Evolutionary conservation across 1,140 invertebrate species (phyloP), one percentile per base, ranked within the genome.

Genomic region (Heliconius hewitsoni): DNA sequence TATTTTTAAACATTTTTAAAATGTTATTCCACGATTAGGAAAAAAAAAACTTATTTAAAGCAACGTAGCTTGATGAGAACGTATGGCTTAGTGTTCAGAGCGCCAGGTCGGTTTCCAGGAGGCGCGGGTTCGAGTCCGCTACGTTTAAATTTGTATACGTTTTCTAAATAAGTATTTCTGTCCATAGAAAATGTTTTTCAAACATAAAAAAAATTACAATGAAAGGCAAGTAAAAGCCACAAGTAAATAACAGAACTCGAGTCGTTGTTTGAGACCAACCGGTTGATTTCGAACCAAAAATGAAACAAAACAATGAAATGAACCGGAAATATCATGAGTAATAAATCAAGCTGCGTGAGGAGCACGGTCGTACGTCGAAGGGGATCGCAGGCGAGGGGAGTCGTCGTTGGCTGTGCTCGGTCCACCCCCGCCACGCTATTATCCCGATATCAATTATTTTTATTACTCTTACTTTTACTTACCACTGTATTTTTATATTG

Each of bases 321-420:
- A 74, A 74, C 77, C 77, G 77, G 77, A 79, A 79, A 79, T 50
- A 79, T 79, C 77, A 74, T 70, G 77, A 79, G 77, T 79, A 73
- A 79, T 79, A 79, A 79, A 79, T 77, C 70, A 66, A 50, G 70
- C 70, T 70, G 50, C 76, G 66, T 55, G 70, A 77, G 76, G 76
- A 77, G 72, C 70, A 77, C 66, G 76, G 75, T 72, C 76, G 71
- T 71, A 72, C 52, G 76, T 55, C 76, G 76, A 72, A 72, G 76
- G 76, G 76, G 76, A 72, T 77, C 46, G 60, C 37, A 71, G 60
- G 57, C 77, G 57, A 82, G 76, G 76, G 74, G 57, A 66, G 70
- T n/a, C 18, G 77, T 50, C 77, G 46, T 57, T 57, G 55, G 19
- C 55, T 6, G 55, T 8, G n/a, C 8, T 27, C 55, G 19, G 55